Percentiles rank a stretch among this genome's conserved stretches.
Conservation (phyloP, 2,888 invertebrate genomes). For the Agrotis ipsilon region DNA sequence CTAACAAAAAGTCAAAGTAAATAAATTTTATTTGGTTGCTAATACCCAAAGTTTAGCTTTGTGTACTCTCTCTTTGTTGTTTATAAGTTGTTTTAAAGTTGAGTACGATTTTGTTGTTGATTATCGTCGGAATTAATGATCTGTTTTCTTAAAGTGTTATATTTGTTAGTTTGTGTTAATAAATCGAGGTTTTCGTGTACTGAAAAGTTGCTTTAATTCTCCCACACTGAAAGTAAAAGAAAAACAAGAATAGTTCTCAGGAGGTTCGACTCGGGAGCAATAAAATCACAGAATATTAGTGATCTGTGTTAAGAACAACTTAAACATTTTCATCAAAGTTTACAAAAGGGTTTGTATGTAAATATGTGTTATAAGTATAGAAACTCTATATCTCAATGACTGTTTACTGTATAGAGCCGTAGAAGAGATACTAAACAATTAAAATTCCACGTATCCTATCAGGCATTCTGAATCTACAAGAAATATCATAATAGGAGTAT, state of each 20-base stretch:
- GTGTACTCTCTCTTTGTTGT: constrained; percentile 64
- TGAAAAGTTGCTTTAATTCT: constrained; percentile 2
- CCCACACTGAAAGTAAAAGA: not conserved
- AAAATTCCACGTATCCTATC: constrained; percentile 16
- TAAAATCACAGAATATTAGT: not conserved
- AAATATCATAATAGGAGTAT: constrained; percentile 1
- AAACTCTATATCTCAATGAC: not conserved
- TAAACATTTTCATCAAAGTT: not conserved
- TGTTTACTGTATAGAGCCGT: not conserved
- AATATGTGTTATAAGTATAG: not conserved
- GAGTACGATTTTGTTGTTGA: constrained; percentile 60
- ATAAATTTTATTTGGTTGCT: constrained; percentile 59
- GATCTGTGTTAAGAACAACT: not conserved
- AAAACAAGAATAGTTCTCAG: not conserved
- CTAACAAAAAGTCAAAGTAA: constrained; percentile 65
- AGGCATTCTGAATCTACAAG: constrained; percentile 10
- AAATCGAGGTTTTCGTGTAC: not conserved
- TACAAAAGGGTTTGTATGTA: not conserved
- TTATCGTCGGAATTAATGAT: constrained; percentile 44
- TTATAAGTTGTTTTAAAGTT: constrained; percentile 64
- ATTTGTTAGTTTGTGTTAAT: constrained; percentile 10
- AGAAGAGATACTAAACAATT: not conserved
- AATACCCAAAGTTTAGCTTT: constrained; percentile 65
- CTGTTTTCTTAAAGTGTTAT: constrained; percentile 22
- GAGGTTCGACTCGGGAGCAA: too few relatives aligned